Conservation (phyloP, 2,113 vertebrate species). For the Myiozetetes cayanensis region DNA sequence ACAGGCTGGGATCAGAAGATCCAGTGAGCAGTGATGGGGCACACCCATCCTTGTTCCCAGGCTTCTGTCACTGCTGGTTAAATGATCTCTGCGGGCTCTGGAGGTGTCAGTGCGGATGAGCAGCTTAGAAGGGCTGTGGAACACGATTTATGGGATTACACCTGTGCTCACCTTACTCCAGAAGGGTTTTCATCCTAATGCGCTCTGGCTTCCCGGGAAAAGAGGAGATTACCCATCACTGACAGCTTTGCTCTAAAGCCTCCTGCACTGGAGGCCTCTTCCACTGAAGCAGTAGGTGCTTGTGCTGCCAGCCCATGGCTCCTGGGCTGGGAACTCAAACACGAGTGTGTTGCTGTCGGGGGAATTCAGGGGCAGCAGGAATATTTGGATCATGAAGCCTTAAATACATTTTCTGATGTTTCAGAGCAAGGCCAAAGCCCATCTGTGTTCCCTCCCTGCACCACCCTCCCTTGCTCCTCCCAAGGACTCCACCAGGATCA, state of each 20-base stretch:
- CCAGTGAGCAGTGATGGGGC: accelerated
- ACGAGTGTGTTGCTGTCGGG: accelerated
- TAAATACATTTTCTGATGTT: neutral
- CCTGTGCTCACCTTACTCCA: neutral
- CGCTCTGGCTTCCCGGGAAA: accelerated
- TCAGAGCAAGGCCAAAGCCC: neutral
- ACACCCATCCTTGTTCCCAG: accelerated
- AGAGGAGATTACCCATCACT: neutral
- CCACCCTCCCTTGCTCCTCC: neutral
- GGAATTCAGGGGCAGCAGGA: neutral
- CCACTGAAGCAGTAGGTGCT: neutral
- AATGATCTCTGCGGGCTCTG: neutral
- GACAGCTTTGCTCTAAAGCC: neutral
- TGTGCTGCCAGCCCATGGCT: neutral
- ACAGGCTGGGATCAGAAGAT: neutral
- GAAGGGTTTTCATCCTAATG: neutral
- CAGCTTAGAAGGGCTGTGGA: neutral
- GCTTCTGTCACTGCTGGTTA: accelerated
- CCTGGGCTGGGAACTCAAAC: neutral
- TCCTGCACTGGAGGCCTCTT: neutral
- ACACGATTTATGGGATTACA: neutral
- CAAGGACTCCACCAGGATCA: neutral
- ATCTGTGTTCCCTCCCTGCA: accelerated
- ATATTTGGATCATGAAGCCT: neutral
- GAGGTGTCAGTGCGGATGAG: accelerated